phyloP scores from a whole-genome alignment of 2,888 invertebrate species.

The Latrodectus hesperus region DNA sequence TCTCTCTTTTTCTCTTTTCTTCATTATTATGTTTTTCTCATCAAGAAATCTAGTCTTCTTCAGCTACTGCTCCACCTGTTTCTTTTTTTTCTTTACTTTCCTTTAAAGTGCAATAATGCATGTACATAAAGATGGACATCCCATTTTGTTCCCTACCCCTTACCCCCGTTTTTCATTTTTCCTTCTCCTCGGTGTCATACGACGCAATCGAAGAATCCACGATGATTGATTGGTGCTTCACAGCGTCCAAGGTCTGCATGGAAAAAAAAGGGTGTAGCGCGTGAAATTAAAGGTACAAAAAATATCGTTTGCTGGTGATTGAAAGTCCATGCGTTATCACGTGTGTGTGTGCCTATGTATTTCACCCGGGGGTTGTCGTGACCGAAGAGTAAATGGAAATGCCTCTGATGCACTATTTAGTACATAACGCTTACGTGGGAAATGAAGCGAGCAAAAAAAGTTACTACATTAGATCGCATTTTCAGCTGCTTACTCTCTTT shows the following conservation, averaged over 20 bases:
- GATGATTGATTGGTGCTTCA: conserved; percentile 47
- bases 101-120: conserved; percentile 14
- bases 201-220: conserved; percentile 44
- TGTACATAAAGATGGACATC: not conserved
- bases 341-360: conserved; percentile 7
- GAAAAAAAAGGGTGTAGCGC: conserved; percentile 39
- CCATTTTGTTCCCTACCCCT: conserved; percentile 11
- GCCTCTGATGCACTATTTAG: conserved; percentile 6
- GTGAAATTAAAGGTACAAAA: conserved; percentile 10
- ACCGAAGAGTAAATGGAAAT: conserved; percentile 59
- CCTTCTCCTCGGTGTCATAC: conserved; percentile 45
- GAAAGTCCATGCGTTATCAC: conserved; percentile 61
- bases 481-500: conserved; percentile 13
- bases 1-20: not conserved
- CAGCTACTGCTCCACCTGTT: conserved; percentile 51
- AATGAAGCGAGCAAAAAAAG: conserved; percentile 21
- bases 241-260: conserved; percentile 31
- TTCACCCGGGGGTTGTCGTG: conserved; percentile 39
- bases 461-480: conserved; percentile 29
- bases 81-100: not conserved
- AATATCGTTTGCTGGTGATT: conserved; percentile 55
- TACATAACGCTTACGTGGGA: conserved; percentile 22
- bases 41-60: conserved; percentile 10
- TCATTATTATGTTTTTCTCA: conserved; percentile 34
- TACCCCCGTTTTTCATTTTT: not conserved